Evolutionary conservation across 2,888 invertebrate species (phyloP), one percentile per base, ranked within the genome.

Genomic region (Drosophila robusta): DNA sequence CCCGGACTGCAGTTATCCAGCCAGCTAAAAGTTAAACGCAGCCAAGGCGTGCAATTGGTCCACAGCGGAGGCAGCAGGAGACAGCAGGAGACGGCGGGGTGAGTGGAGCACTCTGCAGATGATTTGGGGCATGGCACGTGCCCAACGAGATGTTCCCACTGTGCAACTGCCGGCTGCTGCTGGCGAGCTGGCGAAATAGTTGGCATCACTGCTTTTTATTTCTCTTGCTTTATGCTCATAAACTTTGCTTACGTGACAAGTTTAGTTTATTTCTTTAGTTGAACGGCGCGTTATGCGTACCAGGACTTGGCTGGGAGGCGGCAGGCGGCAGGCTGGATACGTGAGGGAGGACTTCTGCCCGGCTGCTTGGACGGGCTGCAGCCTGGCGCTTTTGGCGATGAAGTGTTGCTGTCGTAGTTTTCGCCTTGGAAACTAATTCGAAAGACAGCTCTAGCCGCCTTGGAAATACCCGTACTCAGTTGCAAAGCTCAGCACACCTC

Each of bases 191-290:
- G 54, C 68, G 58, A 68, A 78, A 71, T 68, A 57, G 79, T 65
- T 70, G 61, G 75, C 72, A 68, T 68, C 72, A 54, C 58, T 62
- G 57, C 42, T 60, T 60, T 26, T 51, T 67, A 29, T 67, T 46
- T 61, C 39, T 72, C 78, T 72, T 54, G 60, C 68, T 70, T 78
- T 79, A 80, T 81, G 80, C 81, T 61, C 77, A 89, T 89, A 89
- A 89, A 89, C 89, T 81, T 80, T 79, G 86, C 88, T 83, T 89
- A 87, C 89, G 89, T 89, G 89, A 89, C 84, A 87, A 84, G 79
- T 86, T 87, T 82, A 82, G 82, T 86, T 89, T 87, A 89, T 89
- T 86, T 84, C 86, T 76, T 76, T 68, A 86, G 78, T 77, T 78
- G 63, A 63, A 62, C 65, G 72, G 63, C 66, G 71, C 61, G 62